Evolutionary conservation across 2,797 vertebrate species (phyloP), one percentile per base, ranked within the genome.

Genomic region (Odontamblyopus lacepedii): DNA sequence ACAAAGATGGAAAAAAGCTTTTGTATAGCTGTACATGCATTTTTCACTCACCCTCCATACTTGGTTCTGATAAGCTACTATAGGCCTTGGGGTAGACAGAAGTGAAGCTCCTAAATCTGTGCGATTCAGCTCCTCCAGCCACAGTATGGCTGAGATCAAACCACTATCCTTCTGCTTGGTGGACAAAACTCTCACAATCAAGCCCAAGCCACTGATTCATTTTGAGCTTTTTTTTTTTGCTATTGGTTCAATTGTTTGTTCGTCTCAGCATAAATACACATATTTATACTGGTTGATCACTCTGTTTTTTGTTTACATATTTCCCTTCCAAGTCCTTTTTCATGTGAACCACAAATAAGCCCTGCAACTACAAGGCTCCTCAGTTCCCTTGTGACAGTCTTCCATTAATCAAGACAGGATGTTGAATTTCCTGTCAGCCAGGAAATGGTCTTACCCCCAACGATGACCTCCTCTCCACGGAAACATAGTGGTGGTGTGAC

Each of bases 341-440:
- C 1, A 50, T 63, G 77, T 71, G 72, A 83, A 65, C 77, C 75
- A 78, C 13, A 72, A 78, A 69, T 75, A 78, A 78, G 77, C 69
- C 85, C 65, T 83, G 75, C 85, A 83, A 89, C 83, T 74, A 74
- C 79, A 85, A 79, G 86, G 79, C 82, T 88, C 77, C 84, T 81
- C 72, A 27, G 77, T 64, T 75, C 67, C 77, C 78, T 68, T 63
- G 68, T 78, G 82, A 83, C 78, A 87, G 81, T 70, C 79, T 77
- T 83, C 77, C 86, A 91, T 91, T 91, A 92, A 92, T 92, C 89
- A 89, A 76, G 88, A 79, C 89, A 90, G 90, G 90, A 93, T 90
- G 91, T 87, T 76, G 84, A 88, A 90, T 90, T 92, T 93, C 91
- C 90, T 93, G 89, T 90, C 81, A 69, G 51, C 80, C 85, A 91